A percentile compares a stretch with the other conserved stretches of the same genome.
Conservation (phyloP, 2,888 invertebrate species). For the Leptinotarsa rubiginosa region DNA sequence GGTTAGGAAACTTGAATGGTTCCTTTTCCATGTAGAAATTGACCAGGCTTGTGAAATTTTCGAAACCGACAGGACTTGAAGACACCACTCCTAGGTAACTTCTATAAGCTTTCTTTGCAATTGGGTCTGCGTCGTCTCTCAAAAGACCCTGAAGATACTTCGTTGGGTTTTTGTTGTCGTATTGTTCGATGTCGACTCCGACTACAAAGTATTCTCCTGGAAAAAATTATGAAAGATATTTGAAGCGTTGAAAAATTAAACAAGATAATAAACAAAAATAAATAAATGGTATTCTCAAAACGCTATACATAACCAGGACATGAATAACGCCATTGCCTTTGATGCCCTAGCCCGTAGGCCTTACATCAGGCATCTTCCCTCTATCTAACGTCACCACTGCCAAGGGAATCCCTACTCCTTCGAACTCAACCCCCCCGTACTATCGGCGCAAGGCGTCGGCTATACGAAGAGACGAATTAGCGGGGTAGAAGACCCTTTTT, state of each 20-base stretch:
- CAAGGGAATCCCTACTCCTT: no score
- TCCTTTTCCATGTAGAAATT: constrained; percentile 86
- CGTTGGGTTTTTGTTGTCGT: constrained; percentile 80
- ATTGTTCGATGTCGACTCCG: constrained; percentile 91
- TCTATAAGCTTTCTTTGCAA: constrained; percentile 78
- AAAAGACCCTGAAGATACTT: constrained; percentile 85
- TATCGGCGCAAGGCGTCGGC: no score
- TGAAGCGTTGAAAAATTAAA: neutral
- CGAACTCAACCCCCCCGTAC: no score
- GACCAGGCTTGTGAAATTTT: constrained; percentile 80
- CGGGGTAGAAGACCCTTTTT: no score
- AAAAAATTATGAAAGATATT: constrained; percentile 36
- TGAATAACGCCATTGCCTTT: no score
- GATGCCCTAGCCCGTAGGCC: no score
- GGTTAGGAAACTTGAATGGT: constrained; percentile 90
- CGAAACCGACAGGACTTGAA: constrained; percentile 78
- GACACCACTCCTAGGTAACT: constrained; percentile 88
- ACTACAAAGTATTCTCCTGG: constrained; percentile 94
- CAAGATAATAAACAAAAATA: no score
- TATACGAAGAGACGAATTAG: no score
- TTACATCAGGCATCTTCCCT: no score
- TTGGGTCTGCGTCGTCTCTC: constrained; percentile 71
- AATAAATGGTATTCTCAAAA: no score
- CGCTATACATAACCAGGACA: no score
- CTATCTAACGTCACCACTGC: no score